phyloP scores from a whole-genome alignment of 2,888 invertebrate species.

The Chesias legatella region DNA sequence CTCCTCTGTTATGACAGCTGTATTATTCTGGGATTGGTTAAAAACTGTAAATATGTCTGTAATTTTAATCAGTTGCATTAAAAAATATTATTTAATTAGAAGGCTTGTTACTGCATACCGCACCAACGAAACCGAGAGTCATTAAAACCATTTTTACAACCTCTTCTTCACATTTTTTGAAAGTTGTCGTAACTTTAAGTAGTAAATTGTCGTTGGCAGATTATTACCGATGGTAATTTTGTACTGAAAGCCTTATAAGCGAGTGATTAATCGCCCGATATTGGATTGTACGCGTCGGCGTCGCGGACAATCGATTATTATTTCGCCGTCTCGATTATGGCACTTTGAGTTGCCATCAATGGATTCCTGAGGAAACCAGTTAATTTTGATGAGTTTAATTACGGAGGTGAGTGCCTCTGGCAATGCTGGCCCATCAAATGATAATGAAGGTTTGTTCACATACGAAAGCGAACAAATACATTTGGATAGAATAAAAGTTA shows the following conservation, averaged over 20 bases:
- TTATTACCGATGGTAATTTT: constrained; percentile 55
- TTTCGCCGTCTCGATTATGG: constrained; percentile 36
- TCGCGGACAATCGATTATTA: constrained; percentile 52
- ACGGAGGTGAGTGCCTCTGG: constrained; percentile 14
- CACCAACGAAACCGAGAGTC: too few relatives aligned
- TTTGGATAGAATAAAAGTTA: too few relatives aligned
- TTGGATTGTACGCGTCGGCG: constrained; percentile 44
- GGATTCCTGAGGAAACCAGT: constrained; percentile 21
- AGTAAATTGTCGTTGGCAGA: constrained; percentile 50
- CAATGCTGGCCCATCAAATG: constrained; percentile 21
- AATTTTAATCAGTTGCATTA: too few relatives aligned
- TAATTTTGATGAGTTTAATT: constrained; percentile 37
- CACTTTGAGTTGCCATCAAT: constrained; percentile 5
- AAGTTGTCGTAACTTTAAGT: constrained; percentile 28
- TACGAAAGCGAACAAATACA: not conserved
- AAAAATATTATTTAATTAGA: too few relatives aligned
- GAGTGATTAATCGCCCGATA: constrained; percentile 62
- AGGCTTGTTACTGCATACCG: too few relatives aligned
- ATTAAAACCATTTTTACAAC: constrained; percentile 10
- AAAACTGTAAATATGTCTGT: too few relatives aligned
- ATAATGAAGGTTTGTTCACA: constrained; percentile 14
- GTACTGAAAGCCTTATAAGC: constrained; percentile 51
- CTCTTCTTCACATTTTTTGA: constrained; percentile 9
- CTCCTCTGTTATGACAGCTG: too few relatives aligned
- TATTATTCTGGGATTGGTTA: too few relatives aligned